These are phyloP conservation scores for Aquatica leii DNA, from an alignment of 2,888 invertebrate genomes.

Conservation along the genomic window DNA sequence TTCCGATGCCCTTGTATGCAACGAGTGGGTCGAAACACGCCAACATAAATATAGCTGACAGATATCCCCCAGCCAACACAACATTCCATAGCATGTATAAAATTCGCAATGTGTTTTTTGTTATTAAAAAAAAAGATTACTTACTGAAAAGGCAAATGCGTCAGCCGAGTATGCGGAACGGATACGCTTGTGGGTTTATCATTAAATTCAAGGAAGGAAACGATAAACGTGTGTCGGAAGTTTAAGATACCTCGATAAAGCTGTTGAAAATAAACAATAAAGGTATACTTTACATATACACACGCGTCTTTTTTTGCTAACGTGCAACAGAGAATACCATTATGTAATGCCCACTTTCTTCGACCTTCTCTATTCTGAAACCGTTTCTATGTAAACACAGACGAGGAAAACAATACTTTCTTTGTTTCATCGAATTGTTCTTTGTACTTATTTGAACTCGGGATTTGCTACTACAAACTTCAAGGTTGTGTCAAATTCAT, in stretches of 20 bases:
- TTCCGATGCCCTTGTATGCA: conserved; percentile 48
- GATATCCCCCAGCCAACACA: conserved; percentile 47
- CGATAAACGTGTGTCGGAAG: conserved; percentile 42
- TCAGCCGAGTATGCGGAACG: conserved; percentile 31
- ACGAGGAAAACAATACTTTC: no score
- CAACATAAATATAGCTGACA: conserved; percentile 49
- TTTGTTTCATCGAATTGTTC: no score
- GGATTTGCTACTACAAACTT: no score
- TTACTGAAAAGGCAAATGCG: conserved; percentile 27
- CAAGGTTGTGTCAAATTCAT: no score
- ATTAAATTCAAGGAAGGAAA: conserved; percentile 35
- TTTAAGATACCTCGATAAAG: conserved; percentile 36
- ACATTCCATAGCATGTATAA: conserved; percentile 40
- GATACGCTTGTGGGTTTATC: conserved; percentile 39
- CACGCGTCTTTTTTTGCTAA: background rate
- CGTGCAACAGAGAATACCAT: no score
- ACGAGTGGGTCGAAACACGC: conserved; percentile 48
- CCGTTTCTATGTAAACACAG: no score
- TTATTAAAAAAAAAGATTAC: conserved; percentile 19
- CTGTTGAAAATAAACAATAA: conserved; percentile 28
- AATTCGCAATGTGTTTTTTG: conserved; percentile 30
- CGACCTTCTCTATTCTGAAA: no score
- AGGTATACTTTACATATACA: background rate
- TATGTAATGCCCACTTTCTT: no score
- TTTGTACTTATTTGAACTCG: no score